A percentile compares a stretch with the other conserved stretches of the same genome.
phyloP scores from a whole-genome alignment of 2,113 vertebrate genomes.

The Cyprinodon variegatus region DNA sequence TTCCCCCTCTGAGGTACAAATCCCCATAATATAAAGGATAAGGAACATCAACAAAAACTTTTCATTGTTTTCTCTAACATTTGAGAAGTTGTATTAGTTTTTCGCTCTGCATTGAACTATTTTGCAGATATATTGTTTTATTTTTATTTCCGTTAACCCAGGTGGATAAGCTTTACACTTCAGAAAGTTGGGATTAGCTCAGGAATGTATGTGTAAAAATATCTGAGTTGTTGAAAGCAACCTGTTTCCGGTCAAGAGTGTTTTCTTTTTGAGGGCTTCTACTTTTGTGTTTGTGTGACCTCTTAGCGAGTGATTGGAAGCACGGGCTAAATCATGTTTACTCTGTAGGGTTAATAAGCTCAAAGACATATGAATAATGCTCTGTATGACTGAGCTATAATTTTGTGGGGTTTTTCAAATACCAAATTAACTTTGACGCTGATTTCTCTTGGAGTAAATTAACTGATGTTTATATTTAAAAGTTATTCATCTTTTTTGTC shows the following conservation, averaged over 20 bases:
- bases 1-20: background rate
- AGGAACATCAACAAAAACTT: background rate
- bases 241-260: constrained; percentile 29
- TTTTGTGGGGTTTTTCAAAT: background rate
- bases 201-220: constrained; percentile 41
- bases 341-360: constrained; percentile 24
- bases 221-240: background rate
- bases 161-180: constrained; percentile 15
- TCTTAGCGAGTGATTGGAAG: constrained; percentile 12
- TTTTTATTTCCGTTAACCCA: background rate
- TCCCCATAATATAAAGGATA: background rate
- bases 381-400: constrained; percentile 5
- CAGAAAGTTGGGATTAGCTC: constrained; percentile 12
- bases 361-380: constrained; percentile 17
- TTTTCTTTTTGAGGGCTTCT: constrained; percentile 35
- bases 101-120: background rate
- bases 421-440: background rate
- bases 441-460: background rate
- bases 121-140: background rate
- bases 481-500: background rate
- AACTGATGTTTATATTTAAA: background rate
- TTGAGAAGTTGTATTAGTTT: background rate
- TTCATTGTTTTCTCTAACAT: background rate
- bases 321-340: constrained; percentile 33
- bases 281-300: constrained; percentile 5